Base-by-base conservation (phyloP, 1,140 invertebrate genomes). In the Lordiphosa mommai region DNA sequence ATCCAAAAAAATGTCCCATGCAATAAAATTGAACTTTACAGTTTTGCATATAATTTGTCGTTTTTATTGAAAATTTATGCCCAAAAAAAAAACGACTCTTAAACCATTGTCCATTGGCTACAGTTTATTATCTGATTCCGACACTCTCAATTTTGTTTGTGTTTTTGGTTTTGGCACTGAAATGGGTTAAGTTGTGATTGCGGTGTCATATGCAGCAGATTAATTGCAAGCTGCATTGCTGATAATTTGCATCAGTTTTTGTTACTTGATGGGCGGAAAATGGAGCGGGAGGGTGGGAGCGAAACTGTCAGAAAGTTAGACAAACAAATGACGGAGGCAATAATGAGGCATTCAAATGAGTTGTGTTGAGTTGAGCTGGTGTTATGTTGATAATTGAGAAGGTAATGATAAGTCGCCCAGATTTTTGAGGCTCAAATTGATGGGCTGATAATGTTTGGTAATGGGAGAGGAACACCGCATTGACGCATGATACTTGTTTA, bases 181-280 rank as follows among this genome's bases (percentile, higher is more conserved):
- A 79, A 69, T 74, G 51, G 71, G 66, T 76, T 67, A 80, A 80
- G 77, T 80, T 79, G 51, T 79, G 74, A 80, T 80, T 74, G 66
- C 64, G 67, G 67, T 80, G 76, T 80, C 76, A 80, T 80, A 80
- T 76, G 76, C 76, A 80, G 66, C 61, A 80, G 77, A 80, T 80
- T 80, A 82, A 80, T 80, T 76, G 76, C 77, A 56, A 76, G 48
- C 76, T 71, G 76, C 76, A 80, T 74, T 80, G 76, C 76, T 74
- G 71, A 82, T 82, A 80, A 74, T 76, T 60, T 73, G 67, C 73
- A 72, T 79, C 47, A 52, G 48, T 58, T 51, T 57, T 34, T 23
- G 17, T 59, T 38, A 10, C 8, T 13, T 8, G 43, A 17, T 10
- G 9, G 33, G 17, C 13, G 10, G 44, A 10, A 27, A 7, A 9